Evolutionary conservation across 2,113 vertebrate genomes (phyloP).

Genomic region (Nannobrachium achirus): DNA sequence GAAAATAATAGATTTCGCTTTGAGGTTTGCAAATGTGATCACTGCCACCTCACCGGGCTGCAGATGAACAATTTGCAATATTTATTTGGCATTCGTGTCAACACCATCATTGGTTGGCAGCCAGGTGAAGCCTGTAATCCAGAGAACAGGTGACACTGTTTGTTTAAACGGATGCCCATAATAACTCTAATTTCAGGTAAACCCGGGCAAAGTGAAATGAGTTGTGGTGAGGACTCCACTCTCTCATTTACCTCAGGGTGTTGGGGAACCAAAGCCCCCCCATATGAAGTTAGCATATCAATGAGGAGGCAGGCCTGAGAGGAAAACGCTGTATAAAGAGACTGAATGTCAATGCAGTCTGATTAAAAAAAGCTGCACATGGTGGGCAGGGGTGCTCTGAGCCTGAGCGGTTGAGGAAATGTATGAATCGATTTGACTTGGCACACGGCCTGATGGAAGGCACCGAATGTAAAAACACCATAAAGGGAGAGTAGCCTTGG

Average conservation of each 20-base stretch:
- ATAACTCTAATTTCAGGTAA: conserved; percentile 11
- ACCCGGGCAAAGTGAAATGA: not conserved
- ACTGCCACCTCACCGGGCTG: not conserved
- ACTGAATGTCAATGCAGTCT: conserved; percentile 38
- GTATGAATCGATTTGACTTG: conserved; percentile 58
- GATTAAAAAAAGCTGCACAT: conserved; percentile 44
- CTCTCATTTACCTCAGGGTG: conserved; percentile 17
- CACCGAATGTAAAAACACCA: conserved; percentile 35
- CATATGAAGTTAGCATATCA: conserved; percentile 42
- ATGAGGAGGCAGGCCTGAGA: conserved; percentile 32
- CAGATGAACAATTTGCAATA: not conserved
- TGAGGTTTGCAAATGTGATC: not conserved
- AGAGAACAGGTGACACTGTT: not conserved
- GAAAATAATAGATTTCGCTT: not conserved
- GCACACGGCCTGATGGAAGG: conserved; percentile 45
- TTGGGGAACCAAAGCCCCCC: conserved; percentile 4
- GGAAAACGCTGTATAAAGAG: conserved; percentile 48
- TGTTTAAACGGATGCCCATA: conserved; percentile 16
- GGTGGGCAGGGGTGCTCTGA: conserved; percentile 30
- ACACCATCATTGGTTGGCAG: not conserved
- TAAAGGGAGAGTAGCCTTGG: conserved; percentile 51
- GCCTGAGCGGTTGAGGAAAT: conserved; percentile 57
- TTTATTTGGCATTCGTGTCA: not conserved
- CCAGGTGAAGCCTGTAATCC: conserved; percentile 14
- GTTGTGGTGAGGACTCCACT: not conserved